Evolutionary conservation across 2,113 vertebrate species (phyloP), one percentile per base, ranked within the genome.

Genomic region (Carassius gibelio): DNA sequence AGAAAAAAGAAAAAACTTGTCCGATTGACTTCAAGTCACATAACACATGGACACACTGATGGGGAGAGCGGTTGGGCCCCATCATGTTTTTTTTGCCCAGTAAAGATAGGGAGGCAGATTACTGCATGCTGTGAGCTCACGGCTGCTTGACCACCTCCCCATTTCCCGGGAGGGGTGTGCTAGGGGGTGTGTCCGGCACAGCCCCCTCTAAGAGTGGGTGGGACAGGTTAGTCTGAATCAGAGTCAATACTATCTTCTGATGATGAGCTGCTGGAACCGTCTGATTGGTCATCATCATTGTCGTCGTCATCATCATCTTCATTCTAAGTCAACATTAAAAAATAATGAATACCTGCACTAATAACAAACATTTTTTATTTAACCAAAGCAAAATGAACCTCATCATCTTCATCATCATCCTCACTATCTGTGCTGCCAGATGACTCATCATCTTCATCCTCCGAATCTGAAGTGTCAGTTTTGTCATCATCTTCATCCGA

Each of bases 371-470:
- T 30, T 30, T 30, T 30, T 30, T 30, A 30, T 64, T 19, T 14
- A 26, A 66, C 26, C 15, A 15, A 72, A 80, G n/a, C 23, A 81
- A 61, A 15, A 61, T 30, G 75, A 59, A 92, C 92, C 90, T 93
- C 91, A 0, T 94, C 92, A 0, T 93, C 93, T 0, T 93, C 93
- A 0, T 93, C 93, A 0, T 90, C 89, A 3, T 91, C 90, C 8
- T 90, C 93, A 21, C 94, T 95, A 87, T 95, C 94, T 0, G 88
- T 88, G 82, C 88, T 92, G 80, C 92, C 93, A 0, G 94, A 93
- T 0, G 94, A 92, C 81, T 94, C 94, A 0, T 95, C 94, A 0
- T 95, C 94, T 11, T 95, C 94, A 1, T 94, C 93, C 3, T 95
- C 94, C 0, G 93, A 94, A 71, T 94, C 92, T 0, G 94, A 91